Conservation (phyloP, 2,797 vertebrate species). For the Ataeniobius toweri region DNA sequence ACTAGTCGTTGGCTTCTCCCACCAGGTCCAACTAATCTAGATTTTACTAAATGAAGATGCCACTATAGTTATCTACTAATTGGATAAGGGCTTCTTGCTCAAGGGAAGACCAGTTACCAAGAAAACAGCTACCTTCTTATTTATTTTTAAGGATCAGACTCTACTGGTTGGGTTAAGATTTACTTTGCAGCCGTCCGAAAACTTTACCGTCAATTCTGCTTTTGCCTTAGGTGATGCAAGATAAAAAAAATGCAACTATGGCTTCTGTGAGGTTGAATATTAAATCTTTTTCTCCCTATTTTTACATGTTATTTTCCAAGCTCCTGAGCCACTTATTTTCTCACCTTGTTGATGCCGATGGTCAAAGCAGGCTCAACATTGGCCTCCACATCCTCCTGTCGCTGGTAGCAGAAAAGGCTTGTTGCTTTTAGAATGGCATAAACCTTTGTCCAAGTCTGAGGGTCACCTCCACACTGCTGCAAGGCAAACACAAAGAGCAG, state of each 20-base stretch:
- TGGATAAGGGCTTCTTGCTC: slow-evolving; percentile 8
- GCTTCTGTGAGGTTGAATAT: slow-evolving; percentile 14
- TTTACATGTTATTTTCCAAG: not conserved
- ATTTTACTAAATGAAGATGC: not conserved
- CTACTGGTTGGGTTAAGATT: slow-evolving; percentile 16
- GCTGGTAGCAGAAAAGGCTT: slow-evolving; percentile 87
- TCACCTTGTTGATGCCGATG: slow-evolving; percentile 91
- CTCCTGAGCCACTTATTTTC: slow-evolving; percentile 4
- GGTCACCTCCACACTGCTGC: slow-evolving; percentile 84
- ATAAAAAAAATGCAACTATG: slow-evolving; percentile 32
- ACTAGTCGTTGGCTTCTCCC: not conserved
- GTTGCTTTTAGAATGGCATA: slow-evolving; percentile 87
- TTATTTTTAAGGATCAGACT: slow-evolving; percentile 16
- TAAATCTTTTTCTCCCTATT: slow-evolving; percentile 1
- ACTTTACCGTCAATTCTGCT: slow-evolving; percentile 1
- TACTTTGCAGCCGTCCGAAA: slow-evolving; percentile 43
- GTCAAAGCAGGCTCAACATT: slow-evolving; percentile 87
- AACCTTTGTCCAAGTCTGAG: slow-evolving; percentile 81
- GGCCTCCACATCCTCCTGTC: slow-evolving; percentile 80
- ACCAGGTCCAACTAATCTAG: not conserved
- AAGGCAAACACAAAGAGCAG: slow-evolving; percentile 23
- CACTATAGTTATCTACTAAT: not conserved
- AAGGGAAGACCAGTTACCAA: slow-evolving; percentile 23
- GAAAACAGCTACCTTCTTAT: slow-evolving; percentile 22
- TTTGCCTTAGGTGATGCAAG: slow-evolving; percentile 24